Percentiles rank a stretch among this genome's conserved stretches.
Evolutionary conservation across 2,888 invertebrate genomes (phyloP).

Genomic region (Hirtodrosophila duncani): DNA sequence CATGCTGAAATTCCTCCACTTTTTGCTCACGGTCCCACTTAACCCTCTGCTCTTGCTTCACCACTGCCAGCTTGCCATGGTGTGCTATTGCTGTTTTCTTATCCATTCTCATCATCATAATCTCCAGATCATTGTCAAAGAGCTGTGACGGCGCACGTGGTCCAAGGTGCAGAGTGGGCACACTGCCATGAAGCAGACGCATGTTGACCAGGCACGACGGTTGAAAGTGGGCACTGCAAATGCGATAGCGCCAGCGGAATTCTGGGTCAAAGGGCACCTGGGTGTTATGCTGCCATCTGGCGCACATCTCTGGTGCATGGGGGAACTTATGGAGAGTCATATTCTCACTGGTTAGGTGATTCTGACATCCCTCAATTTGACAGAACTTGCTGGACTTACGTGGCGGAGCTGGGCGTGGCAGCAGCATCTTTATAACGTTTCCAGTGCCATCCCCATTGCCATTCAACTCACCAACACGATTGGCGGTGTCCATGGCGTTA

Average conservation of each 20-base stretch:
- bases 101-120: conserved; percentile 31
- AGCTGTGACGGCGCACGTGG: conserved; percentile 41
- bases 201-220: conserved; percentile 51
- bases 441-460: not conserved
- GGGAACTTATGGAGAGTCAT: conserved; percentile 66
- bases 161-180: conserved; percentile 63
- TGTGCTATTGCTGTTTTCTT: too few species aligned
- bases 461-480: not conserved
- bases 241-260: conserved; percentile 65
- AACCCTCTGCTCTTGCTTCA: conserved; percentile 5
- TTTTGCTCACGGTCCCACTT: conserved; percentile 1
- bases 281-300: conserved; percentile 64
- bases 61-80: too few species aligned
- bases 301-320: conserved; percentile 44
- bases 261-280: conserved; percentile 58
- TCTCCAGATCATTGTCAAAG: conserved; percentile 52
- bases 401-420: conserved; percentile 41
- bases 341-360: conserved; percentile 49
- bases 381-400: conserved; percentile 61
- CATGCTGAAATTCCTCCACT: conserved; percentile 7
- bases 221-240: conserved; percentile 68
- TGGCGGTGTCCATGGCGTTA: not conserved
- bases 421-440: conserved; percentile 13
- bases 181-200: conserved; percentile 56
- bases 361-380: conserved; percentile 56